Evolutionary conservation across 2,888 invertebrate genomes (phyloP).

Genomic region (Diabrotica balteata): DNA sequence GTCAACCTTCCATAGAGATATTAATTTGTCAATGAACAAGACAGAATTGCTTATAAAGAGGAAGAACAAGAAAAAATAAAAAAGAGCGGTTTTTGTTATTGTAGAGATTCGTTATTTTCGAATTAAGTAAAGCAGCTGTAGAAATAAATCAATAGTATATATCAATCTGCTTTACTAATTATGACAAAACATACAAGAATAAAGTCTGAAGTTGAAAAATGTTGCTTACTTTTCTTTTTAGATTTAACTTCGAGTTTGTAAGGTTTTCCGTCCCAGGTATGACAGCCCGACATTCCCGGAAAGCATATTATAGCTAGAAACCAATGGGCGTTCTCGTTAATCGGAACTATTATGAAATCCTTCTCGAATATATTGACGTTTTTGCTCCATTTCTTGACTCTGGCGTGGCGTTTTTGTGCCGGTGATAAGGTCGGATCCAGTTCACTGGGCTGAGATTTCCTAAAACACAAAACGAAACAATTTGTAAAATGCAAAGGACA

Average conservation of each 20-base stretch:
- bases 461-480: conserved; percentile 38
- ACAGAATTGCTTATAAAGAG: no score
- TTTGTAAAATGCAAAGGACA: no score
- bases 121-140: no score
- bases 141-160: no score
- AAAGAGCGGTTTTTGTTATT: no score
- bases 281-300: conserved; percentile 79
- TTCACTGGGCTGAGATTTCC: conserved; percentile 69
- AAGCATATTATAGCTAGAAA: conserved; percentile 96
- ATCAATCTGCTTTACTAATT: no score
- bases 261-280: conserved; percentile 71
- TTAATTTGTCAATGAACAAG: no score
- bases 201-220: no score
- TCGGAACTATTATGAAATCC: conserved; percentile 95
- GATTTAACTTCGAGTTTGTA: conserved; percentile 60
- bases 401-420: conserved; percentile 84
- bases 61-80: no score
- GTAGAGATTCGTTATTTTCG: no score
- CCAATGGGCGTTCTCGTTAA: conserved; percentile 99
- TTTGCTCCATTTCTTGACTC: conserved; percentile 97
- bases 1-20: no score
- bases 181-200: no score
- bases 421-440: conserved; percentile 73
- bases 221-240: conserved; percentile 61
- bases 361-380: conserved; percentile 95